Percentiles rank a stretch among this genome's conserved stretches.
Evolutionary conservation across 2,113 vertebrate species (phyloP).

Genomic region (Limnothrissa miodon): DNA sequence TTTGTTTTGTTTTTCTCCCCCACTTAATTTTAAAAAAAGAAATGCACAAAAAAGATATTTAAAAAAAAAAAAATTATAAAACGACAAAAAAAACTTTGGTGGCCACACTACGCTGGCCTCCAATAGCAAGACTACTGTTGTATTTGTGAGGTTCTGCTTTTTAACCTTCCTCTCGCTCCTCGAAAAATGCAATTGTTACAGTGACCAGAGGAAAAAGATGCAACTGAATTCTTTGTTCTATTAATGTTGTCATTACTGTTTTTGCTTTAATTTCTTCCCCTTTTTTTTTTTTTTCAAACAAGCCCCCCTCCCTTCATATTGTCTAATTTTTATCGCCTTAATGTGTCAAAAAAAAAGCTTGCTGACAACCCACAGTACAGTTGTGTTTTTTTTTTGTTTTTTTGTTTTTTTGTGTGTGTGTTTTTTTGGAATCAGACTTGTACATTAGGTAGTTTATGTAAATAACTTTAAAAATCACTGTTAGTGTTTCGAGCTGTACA

Average conservation of each 20-base stretch:
- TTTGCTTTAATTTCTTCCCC: constrained; percentile 30
- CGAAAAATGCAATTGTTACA: constrained; percentile 32
- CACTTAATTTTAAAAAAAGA: constrained; percentile 13
- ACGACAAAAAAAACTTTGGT: not conserved
- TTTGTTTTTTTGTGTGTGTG: no score
- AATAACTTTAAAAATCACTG: constrained; percentile 70
- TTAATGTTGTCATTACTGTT: not conserved
- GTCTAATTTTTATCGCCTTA: constrained; percentile 48
- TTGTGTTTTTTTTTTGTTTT: no score
- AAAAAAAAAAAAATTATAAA: not conserved
- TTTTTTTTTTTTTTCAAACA: constrained; percentile 36
- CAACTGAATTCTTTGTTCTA: constrained; percentile 34
- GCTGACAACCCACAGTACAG: constrained; percentile 47
- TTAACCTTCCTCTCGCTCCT: constrained; percentile 22
- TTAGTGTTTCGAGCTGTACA: constrained; percentile 68
- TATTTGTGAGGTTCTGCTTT: constrained; percentile 26
- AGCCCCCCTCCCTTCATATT: constrained; percentile 32
- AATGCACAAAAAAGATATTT: constrained; percentile 1
- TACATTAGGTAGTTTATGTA: constrained; percentile 74
- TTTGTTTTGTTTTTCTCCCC: constrained; percentile 3
- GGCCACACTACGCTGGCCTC: constrained; percentile 22
- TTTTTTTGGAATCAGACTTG: constrained; percentile 59
- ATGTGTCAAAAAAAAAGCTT: constrained; percentile 46
- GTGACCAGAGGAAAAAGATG: constrained; percentile 29
- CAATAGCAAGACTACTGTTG: constrained; percentile 32